Evolutionary conservation across 2,113 vertebrate species (phyloP).

Genomic region (Saguinus imperator): DNA sequence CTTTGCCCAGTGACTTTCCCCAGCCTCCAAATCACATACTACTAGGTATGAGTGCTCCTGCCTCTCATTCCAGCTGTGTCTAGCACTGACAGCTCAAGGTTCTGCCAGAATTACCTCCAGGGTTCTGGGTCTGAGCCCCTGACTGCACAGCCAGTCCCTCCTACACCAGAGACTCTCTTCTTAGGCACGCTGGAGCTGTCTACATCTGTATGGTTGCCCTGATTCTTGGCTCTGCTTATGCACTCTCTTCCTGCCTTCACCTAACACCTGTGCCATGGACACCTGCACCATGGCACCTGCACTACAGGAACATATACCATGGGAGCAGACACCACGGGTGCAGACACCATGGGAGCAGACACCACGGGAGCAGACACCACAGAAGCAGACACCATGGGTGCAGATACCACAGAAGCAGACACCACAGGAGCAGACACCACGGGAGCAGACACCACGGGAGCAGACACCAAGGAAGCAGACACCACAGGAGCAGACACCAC

Average conservation of each 20-base stretch:
- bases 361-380: not conserved
- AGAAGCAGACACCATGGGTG: not conserved
- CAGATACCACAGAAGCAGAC: not conserved
- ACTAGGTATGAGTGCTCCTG: not conserved
- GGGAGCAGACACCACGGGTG: too few relatives aligned
- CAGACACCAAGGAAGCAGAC: too few relatives aligned
- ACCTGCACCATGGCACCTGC: not conserved
- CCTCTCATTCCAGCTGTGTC: too few relatives aligned
- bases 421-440: rapidly evolving
- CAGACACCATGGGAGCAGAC: not conserved
- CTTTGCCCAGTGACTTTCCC: not conserved
- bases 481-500: not conserved
- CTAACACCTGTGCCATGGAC: too few relatives aligned
- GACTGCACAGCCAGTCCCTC: not conserved
- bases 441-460: rapidly evolving
- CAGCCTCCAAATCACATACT: not conserved
- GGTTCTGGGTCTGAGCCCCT: not conserved
- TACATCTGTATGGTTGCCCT: not conserved
- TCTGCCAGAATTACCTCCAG: not conserved
- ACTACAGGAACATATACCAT: not conserved
- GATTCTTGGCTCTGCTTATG: not conserved
- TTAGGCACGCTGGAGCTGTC: not conserved
- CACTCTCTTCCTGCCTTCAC: not conserved
- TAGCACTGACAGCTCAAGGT: not conserved
- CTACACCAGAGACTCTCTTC: not conserved